Evolutionary conservation across 2,797 vertebrate species (phyloP).

Genomic region (Brotula barbata): DNA sequence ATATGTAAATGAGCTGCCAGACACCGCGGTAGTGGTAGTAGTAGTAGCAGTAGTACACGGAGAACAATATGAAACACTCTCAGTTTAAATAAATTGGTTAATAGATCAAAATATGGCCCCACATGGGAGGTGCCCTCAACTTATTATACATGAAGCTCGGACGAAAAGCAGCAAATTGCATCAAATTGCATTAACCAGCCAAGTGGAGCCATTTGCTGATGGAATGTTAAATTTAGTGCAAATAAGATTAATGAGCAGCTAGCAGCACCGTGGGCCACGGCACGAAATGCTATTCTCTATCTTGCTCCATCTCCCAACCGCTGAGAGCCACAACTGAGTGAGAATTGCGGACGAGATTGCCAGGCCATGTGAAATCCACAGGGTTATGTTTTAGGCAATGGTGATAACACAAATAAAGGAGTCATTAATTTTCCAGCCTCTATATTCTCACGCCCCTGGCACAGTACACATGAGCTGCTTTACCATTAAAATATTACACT

Average conservation of each 20-base stretch:
- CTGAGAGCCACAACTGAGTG: slow-evolving; percentile 49
- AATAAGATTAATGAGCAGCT: slow-evolving; percentile 78
- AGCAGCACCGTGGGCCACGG: slow-evolving; percentile 59
- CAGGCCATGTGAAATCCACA: slow-evolving; percentile 27
- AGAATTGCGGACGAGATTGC: slow-evolving; percentile 46
- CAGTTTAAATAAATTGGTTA: slow-evolving; percentile 63
- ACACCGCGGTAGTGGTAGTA: no score
- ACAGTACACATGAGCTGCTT: slow-evolving; percentile 4
- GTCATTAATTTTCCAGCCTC: slow-evolving; percentile 13
- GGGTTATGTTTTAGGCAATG: slow-evolving; percentile 23
- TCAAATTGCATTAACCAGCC: slow-evolving; percentile 76
- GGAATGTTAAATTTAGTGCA: slow-evolving; percentile 77
- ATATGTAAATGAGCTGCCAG: slow-evolving; percentile 37
- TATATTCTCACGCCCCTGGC: slow-evolving; percentile 9
- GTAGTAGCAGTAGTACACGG: slow-evolving; percentile 23
- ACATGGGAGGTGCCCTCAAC: slow-evolving; percentile 63
- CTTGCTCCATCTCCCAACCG: slow-evolving; percentile 59
- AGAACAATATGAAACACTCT: slow-evolving; percentile 46
- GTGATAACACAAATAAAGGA: slow-evolving; percentile 27
- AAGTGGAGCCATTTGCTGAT: slow-evolving; percentile 75
- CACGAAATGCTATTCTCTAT: slow-evolving; percentile 61
- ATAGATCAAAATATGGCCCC: slow-evolving; percentile 60
- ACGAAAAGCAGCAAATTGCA: slow-evolving; percentile 70
- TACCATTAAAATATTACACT: slow-evolving; percentile 17
- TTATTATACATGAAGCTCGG: slow-evolving; percentile 60